Base-by-base conservation (phyloP, 2,888 invertebrate genomes). In the Labia minor region DNA sequence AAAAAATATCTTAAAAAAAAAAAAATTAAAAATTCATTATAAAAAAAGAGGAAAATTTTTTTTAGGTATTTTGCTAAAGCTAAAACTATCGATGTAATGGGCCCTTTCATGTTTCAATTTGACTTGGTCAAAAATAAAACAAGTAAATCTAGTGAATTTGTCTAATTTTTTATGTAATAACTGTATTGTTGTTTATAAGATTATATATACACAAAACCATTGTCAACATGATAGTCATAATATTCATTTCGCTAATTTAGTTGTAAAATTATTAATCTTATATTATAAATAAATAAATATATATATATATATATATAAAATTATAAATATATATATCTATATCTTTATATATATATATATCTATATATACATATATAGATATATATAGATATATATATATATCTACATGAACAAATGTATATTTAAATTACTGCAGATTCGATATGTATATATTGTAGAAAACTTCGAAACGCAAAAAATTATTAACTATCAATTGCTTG, bases 401-500 rank as follows among this genome's bases (percentile, higher is more conserved):
- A n/a, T 49, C 49, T 49, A 49, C n/a, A n/a, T 49, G 14, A n/a
- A 16, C 49, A 4, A 49, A 49, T 49, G 49, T 49, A 49, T 49
- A 49, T 49, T 49, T 49, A 49, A 8, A 49, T 49, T 49, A 16
- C 49, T 49, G 16, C 49, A 49, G 49, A 49, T 49, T 49, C 49
- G 49, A n/a, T 49, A 10, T 49, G 49, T 49, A 49, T 8, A 49
- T 49, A 49, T n/a, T 49, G 49, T 49, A 49, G 49, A 49, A 49
- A 26, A 26, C 3, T 49, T 10, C 49, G 49, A 49, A 49, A 49
- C 49, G 49, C 49, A 49, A 49, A 16, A 49, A 11, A n/a, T n/a
- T 49, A 49, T 49, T 49, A 49, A n/a, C 49, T 49, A 49, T 49
- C 49, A 49, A 49, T 49, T 49, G 49, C 49, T 49, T 49, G 49